Conservation (phyloP, 2,113 vertebrate genomes). For the Gambusia affinis region DNA sequence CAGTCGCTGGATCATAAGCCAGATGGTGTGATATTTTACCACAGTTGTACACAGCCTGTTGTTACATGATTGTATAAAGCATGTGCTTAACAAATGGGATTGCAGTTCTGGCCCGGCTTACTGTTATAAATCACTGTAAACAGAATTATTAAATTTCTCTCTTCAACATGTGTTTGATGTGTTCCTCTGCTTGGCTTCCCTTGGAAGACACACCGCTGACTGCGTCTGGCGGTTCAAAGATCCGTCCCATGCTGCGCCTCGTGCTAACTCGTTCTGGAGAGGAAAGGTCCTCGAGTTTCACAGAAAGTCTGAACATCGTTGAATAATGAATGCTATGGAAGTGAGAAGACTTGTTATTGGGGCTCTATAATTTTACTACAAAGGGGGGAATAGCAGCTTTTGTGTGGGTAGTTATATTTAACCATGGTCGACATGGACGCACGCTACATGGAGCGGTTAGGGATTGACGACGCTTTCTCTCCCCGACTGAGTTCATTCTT, state of each 20-base stretch:
- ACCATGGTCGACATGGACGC: slow-evolving; percentile 24
- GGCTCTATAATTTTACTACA: slow-evolving; percentile 23
- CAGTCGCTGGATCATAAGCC: slow-evolving; percentile 62
- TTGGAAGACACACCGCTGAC: background rate
- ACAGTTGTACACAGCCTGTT: slow-evolving; percentile 61
- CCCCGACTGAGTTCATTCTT: slow-evolving; percentile 8
- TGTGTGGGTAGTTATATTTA: slow-evolving; percentile 37
- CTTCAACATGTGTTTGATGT: slow-evolving; percentile 54
- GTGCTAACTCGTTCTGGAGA: slow-evolving; percentile 8
- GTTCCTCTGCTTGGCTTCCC: slow-evolving; percentile 40
- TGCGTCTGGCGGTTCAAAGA: background rate
- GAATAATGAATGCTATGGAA: background rate
- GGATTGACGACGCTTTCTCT: background rate
- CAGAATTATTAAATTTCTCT: slow-evolving; percentile 63
- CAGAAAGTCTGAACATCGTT: slow-evolving; percentile 19
- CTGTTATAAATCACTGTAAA: slow-evolving; percentile 65
- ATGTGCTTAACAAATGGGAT: slow-evolving; percentile 74
- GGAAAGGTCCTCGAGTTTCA: background rate
- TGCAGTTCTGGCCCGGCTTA: slow-evolving; percentile 52
- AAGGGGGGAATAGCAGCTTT: slow-evolving; percentile 25
- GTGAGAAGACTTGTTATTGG: slow-evolving; percentile 24
- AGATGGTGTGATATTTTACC: slow-evolving; percentile 75
- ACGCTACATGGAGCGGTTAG: background rate
- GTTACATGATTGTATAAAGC: slow-evolving; percentile 73
- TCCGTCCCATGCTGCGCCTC: background rate